Base-by-base conservation (phyloP, 2,888 invertebrate genomes). In the Cataglyphis cursor region DNA sequence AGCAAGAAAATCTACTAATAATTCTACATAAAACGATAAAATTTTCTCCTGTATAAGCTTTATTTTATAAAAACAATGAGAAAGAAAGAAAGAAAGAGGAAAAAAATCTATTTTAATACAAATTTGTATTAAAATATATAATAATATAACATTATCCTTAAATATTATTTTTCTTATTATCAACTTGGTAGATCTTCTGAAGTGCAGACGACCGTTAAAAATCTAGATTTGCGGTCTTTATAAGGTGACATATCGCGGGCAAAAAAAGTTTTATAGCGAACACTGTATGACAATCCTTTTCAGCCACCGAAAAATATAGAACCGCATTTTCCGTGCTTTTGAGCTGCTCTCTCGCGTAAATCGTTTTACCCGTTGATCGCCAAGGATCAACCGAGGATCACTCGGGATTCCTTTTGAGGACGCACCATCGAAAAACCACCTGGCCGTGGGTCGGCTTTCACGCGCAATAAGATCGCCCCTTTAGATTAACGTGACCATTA, bases 401-500 rank as follows among this genome's bases (percentile, higher is more conserved):
- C n/a, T 44, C 31, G 35, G 62, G 68, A 68, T 73, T 85, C 76
- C 72, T 70, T 88, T 91, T 89, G 87, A 92, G 72, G 86, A 80
- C 73, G 80, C 74, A 70, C 41, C 80, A 84, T 74, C 81, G 59
- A 81, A 86, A 85, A 85, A 90, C 91, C 94, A 94, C 92, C 94
- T 93, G 94, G 94, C 84, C 84, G 86, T 68, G 88, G 91, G 90
- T 93, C 93, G 89, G 91, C 93, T 94, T 94, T 94, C 93, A 93
- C 94, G 93, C 94, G 93, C 94, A 94, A 94, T 91, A 92, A 94
- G 94, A 94, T 94, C 93, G 93, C 89, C 89, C 91, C 78, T 89
- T 85, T 87, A 94, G 94, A 94, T 94, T 92, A 93, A 90, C 87
- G 83, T 75, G 85, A 65, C 91, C 84, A 94, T 93, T 93, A 93